Conservation (phyloP, 2,888 invertebrate species). For the Elysia crispata region DNA sequence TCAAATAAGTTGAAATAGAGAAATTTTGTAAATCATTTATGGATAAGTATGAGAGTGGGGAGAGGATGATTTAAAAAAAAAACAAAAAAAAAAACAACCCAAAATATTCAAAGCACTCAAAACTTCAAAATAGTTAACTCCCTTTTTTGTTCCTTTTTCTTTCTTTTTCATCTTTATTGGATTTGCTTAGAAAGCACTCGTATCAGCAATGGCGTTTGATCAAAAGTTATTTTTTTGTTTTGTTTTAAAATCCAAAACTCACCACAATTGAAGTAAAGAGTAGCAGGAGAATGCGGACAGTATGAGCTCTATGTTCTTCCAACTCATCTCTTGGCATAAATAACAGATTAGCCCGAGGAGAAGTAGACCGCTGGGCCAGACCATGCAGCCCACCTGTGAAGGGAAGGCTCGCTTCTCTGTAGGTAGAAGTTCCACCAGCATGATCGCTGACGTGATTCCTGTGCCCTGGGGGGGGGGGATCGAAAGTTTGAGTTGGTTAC, state of each 20-base stretch:
- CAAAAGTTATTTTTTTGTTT: neutral
- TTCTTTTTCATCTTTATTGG: neutral
- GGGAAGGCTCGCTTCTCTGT: slow-evolving; percentile 58
- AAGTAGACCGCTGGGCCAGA: slow-evolving; percentile 61
- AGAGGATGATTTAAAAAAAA: no score
- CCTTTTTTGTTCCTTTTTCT: no score
- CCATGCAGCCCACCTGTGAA: slow-evolving; percentile 55
- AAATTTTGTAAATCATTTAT: no score
- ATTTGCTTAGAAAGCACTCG: neutral
- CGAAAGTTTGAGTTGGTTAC: no score
- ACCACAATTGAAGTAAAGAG: slow-evolving; percentile 40
- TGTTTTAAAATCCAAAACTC: neutral
- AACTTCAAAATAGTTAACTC: no score
- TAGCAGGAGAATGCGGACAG: slow-evolving; percentile 33
- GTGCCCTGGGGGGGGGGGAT: slow-evolving; percentile 41
- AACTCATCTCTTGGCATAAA: slow-evolving; percentile 53
- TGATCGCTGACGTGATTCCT: slow-evolving; percentile 35
- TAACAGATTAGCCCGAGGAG: slow-evolving; percentile 58
- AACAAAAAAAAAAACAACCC: no score
- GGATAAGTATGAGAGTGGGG: no score
- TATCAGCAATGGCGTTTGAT: neutral
- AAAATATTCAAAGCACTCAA: no score
- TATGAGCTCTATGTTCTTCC: slow-evolving; percentile 57
- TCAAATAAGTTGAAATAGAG: no score
- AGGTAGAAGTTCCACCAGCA: slow-evolving; percentile 60